Evolutionary conservation across 2,888 invertebrate species (phyloP).

Genomic region (Cinara cedri): DNA sequence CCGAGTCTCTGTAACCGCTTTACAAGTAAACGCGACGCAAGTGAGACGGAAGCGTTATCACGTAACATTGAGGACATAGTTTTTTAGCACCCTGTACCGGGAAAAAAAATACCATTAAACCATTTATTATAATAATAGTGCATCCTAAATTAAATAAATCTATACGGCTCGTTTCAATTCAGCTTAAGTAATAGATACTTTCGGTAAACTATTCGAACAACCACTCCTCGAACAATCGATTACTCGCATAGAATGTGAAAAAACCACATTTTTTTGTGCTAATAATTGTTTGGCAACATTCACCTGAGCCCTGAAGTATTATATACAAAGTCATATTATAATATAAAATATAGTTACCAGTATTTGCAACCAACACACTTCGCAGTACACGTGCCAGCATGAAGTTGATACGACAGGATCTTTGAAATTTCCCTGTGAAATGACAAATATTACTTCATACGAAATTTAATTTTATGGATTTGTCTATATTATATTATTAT

Average conservation of each 20-base stretch:
- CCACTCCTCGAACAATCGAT: too few species aligned
- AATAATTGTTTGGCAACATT: too few species aligned
- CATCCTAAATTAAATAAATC: too few species aligned
- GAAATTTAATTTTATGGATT: too few species aligned
- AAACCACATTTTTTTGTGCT: too few species aligned
- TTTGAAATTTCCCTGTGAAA: conserved; percentile 74
- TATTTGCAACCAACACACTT: conserved; percentile 78
- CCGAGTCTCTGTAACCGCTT: not conserved
- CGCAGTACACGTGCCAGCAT: conserved; percentile 97
- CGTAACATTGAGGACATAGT: conserved; percentile 92
- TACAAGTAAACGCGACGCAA: conserved; percentile 87
- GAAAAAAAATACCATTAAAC: not conserved
- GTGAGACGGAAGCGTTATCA: conserved; percentile 87
- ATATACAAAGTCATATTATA: too few species aligned
- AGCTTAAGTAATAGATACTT: too few species aligned
- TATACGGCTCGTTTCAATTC: too few species aligned
- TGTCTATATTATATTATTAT: too few species aligned
- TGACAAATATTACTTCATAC: not conserved
- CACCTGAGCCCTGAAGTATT: too few species aligned
- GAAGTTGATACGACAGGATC: conserved; percentile 91
- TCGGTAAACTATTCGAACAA: not conserved
- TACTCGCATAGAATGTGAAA: too few species aligned
- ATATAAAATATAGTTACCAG: conserved; percentile 67
- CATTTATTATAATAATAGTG: not conserved
- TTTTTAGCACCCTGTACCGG: conserved; percentile 81